These are phyloP conservation scores for Drosophila mayri DNA, from an alignment of 1,140 invertebrate genomes.

Conservation along the genomic window DNA sequence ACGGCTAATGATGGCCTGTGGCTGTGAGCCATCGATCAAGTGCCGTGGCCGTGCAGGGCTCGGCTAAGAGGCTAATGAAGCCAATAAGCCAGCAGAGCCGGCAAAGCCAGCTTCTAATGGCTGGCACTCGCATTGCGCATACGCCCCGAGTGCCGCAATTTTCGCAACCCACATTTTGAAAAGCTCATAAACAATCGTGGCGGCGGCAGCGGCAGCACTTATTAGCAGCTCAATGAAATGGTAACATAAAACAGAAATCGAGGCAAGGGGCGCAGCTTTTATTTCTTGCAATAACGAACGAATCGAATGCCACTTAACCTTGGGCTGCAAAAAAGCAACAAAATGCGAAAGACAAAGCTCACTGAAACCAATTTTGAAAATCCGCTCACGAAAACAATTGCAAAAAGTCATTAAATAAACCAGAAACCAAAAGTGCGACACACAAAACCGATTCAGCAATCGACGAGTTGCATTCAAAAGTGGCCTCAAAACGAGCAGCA, in stretches of 20 bases:
- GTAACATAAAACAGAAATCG: conserved; percentile 53
- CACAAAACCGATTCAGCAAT: conserved; percentile 51
- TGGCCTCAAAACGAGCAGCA: conserved; percentile 44
- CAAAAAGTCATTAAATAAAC: conserved; percentile 82
- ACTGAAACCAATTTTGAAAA: conserved; percentile 77
- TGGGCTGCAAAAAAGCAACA: conserved; percentile 58
- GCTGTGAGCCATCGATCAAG: conserved; percentile 41
- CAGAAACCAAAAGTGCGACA: conserved; percentile 75
- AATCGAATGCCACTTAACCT: conserved; percentile 77
- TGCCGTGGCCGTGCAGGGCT: conserved; percentile 18
- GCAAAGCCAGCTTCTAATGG: conserved; percentile 27
- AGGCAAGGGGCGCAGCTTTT: conserved; percentile 58
- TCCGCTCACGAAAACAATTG: conserved; percentile 83
- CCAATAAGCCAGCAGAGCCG: conserved; percentile 14
- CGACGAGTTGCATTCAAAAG: conserved; percentile 73
- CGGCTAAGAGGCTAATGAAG: conserved; percentile 27
- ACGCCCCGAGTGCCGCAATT: conserved; percentile 46
- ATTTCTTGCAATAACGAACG: conserved; percentile 76
- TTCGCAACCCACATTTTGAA: conserved; percentile 64
- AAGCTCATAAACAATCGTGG: conserved; percentile 69
- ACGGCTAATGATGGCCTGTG: conserved; percentile 44
- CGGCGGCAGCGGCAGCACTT: conserved; percentile 54
- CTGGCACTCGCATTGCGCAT: conserved; percentile 34
- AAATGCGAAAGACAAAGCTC: conserved; percentile 51
- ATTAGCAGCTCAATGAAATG: conserved; percentile 75